phyloP scores from a whole-genome alignment of 2,113 vertebrate genomes.

The Silurus glanis region DNA sequence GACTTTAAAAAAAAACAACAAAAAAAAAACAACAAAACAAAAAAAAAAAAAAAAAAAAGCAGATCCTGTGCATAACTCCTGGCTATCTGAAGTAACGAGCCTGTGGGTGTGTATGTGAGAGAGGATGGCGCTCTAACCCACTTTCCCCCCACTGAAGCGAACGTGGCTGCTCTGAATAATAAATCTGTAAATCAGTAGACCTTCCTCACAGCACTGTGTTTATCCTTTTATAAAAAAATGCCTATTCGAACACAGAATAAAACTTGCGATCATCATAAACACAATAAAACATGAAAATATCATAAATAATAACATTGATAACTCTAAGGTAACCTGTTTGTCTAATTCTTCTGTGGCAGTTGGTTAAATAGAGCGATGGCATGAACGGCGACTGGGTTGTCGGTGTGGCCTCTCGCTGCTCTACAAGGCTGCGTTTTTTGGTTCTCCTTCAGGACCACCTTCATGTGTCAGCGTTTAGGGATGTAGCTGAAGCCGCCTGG shows the following conservation, averaged over 20 bases:
- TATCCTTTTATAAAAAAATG: constrained; percentile 4
- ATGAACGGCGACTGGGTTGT: background rate
- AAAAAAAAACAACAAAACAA: constrained; percentile 38
- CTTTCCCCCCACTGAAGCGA: constrained; percentile 37
- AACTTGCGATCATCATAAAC: constrained; percentile 38
- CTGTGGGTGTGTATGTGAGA: constrained; percentile 41
- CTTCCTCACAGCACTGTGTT: constrained; percentile 25
- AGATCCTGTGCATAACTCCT: constrained; percentile 9
- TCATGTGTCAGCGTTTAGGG: constrained; percentile 71
- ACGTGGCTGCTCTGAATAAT: constrained; percentile 51
- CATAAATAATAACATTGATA: constrained; percentile 53
- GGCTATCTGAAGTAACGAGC: constrained; percentile 32
- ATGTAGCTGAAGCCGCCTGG: constrained; percentile 61
- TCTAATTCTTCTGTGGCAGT: constrained; percentile 25
- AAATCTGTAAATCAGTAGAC: constrained; percentile 20
- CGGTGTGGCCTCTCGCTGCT: background rate
- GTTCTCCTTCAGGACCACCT: background rate
- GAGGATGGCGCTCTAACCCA: background rate
- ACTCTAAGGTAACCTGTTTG: constrained; percentile 15
- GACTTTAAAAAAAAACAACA: constrained; percentile 33
- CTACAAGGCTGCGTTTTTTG: background rate
- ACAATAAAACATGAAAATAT: constrained; percentile 30
- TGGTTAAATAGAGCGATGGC: background rate
- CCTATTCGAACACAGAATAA: constrained; percentile 36
- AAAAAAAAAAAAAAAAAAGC: constrained; percentile 33